Evolutionary conservation across 2,113 vertebrate genomes (phyloP), one percentile per base, ranked within the genome.

Genomic region (Proterorhinus semilunaris): DNA sequence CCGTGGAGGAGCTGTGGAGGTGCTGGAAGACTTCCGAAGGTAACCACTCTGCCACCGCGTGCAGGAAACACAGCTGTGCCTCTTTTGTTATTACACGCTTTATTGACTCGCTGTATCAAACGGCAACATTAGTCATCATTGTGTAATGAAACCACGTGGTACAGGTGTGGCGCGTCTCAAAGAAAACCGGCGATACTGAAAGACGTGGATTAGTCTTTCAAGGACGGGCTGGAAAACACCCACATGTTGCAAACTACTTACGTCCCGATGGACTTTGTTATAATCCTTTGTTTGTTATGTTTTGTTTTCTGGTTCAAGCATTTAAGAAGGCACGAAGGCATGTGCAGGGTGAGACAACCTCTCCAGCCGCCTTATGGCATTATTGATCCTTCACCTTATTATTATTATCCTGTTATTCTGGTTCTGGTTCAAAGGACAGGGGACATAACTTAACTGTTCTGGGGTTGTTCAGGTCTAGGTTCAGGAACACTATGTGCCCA

Each of bases 1-100:
- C 97, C 0, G 93, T 99, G 89, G 96, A 98, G 88, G 98, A 99
- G 87, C 89, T 99, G 67, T 99, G 98, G 98, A 96, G 88, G 84
- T 91, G 93, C 72, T 99, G 98, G 98, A 99, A 99, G 90, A 92
- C 89, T 0, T 99, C 94, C 48, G 96, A 98, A 96, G 98, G 98
- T 98, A 83, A 81, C 42, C 11, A 50, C 7, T 6, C n/a, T 17
- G 16, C 53, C 16, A 5, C 16, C 0, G 17, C 16, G 21, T 21
- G 8, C 8, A 8, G 8, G 4, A 27, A 55, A 10, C 17, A 10
- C 9, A 55, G 17, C 10, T 17, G 10, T 17, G 53, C n/a, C 8
- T 3, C 49, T 5, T 5, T 55, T 55, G 53, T 55, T 55, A 10
- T 10, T n/a, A 61, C 13, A 61, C 1, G 7, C 13, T n/a, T 45